Base-by-base conservation (phyloP, 2,888 invertebrate genomes). In the Drosophila falleni region DNA sequence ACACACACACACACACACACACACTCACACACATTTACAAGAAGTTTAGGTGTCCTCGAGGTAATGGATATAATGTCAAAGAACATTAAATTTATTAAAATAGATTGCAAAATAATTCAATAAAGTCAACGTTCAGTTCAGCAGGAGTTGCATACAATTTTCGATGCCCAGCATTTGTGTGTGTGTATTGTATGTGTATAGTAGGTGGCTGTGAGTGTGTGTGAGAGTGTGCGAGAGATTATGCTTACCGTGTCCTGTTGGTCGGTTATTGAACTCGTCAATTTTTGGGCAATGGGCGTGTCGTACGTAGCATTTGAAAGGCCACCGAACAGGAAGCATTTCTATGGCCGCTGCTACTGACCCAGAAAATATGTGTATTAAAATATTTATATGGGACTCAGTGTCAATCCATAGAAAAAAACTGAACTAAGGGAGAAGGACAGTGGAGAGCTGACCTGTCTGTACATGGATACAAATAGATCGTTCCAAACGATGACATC, bases 41-140 rank as follows among this genome's bases (percentile, higher is more conserved):
- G 16, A 31, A 23, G 16, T n/a, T 44, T 26, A 11, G 8, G 53
- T 37, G 44, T 55, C 58, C 62, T 13, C 11, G 15, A 50, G 37
- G 41, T 63, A 63, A 63, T 55, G 74, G 65, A 68, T 74, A 73
- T 84, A 75, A 77, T 61, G 72, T 74, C 70, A 69, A 63, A 74
- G 79, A 71, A 85, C 74, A 89, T 81, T 66, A 65, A 80, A 82
- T 76, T 74, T 76, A 89, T 86, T 78, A 81, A 85, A 80, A 77
- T 78, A 74, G 73, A 89, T 87, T 82, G 82, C 71, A 70, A 80
- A 82, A 78, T 88, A 89, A 89, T 87, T 88, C 60, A 78, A 87
- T 87, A 61, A 89, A 74, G 68, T 33, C 59, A 59, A 31, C 63
- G 47, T 50, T 54, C n/a, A 23, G 66, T n/a, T n/a, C n/a, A n/a